Conservation (phyloP, 2,113 vertebrate genomes). For the Drymodes brunneopygia region DNA sequence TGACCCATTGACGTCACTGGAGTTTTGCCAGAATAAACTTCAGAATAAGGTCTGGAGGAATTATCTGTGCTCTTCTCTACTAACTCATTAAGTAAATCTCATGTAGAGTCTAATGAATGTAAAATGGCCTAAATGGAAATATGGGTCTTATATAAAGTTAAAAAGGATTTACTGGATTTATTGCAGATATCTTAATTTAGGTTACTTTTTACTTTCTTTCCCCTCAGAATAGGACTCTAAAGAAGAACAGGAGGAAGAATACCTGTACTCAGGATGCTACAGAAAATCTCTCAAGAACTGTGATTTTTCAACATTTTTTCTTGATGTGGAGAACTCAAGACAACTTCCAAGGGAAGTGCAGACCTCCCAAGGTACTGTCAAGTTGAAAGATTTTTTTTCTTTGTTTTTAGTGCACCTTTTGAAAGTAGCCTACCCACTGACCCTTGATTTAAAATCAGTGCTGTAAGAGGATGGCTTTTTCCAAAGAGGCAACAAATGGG, state of each 20-base stretch:
- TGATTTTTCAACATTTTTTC: neutral
- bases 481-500: neutral
- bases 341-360: neutral
- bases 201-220: neutral
- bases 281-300: neutral
- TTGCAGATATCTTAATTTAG: neutral
- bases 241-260: neutral
- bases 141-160: neutral
- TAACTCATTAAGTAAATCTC: neutral
- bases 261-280: neutral
- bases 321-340: neutral
- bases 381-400: neutral
- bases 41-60: neutral
- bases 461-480: neutral
- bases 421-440: neutral
- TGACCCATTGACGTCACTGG: neutral
- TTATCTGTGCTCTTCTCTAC: slow-evolving; percentile 2
- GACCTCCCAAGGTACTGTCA: neutral
- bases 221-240: neutral
- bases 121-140: neutral
- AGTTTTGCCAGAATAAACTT: neutral
- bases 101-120: neutral
- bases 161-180: neutral
- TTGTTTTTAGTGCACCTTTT: neutral
- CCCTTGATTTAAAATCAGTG: neutral